Evolutionary conservation across 2,113 vertebrate genomes (phyloP).

Genomic region (Pelusios castaneus): DNA sequence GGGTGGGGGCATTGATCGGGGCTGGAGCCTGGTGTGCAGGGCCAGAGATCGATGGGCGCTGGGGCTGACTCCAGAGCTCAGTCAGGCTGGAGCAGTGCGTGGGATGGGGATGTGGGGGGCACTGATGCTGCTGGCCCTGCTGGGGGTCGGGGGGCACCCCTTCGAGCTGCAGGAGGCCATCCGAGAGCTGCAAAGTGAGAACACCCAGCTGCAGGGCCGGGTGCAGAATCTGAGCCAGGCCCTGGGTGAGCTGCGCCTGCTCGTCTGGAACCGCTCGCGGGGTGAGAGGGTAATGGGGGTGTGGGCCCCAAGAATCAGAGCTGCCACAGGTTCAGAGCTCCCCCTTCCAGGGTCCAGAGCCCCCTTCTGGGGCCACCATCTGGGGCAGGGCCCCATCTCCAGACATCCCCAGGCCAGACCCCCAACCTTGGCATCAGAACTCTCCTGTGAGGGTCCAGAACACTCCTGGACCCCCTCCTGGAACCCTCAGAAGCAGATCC

Average conservation of each 20-base stretch:
- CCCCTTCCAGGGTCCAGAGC: too few species aligned
- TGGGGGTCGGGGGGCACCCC: not conserved
- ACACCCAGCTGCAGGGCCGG: constrained; percentile 81
- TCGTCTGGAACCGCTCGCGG: constrained; percentile 76
- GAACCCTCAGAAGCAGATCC: too few species aligned
- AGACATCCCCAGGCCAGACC: too few species aligned
- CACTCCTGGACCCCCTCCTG: too few species aligned
- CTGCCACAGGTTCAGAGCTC: not conserved
- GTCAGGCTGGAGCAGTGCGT: not conserved
- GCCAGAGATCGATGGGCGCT: not conserved
- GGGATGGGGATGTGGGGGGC: not conserved
- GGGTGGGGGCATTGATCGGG: not conserved
- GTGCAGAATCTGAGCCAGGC: constrained; percentile 82
- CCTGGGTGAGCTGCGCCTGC: constrained; percentile 74
- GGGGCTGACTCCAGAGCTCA: not conserved
- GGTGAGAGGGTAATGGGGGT: constrained; percentile 54
- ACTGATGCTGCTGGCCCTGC: not conserved
- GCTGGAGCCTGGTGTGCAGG: not conserved
- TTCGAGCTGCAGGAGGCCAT: constrained; percentile 86
- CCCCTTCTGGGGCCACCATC: not conserved
- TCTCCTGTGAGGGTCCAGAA: too few species aligned
- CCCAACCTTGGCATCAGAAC: too few species aligned
- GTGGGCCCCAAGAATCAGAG: not conserved
- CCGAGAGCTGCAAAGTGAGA: constrained; percentile 81
- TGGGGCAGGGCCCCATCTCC: too few species aligned